phyloP scores from a whole-genome alignment of 2,888 invertebrate species.

The Chymomyza amoena region DNA sequence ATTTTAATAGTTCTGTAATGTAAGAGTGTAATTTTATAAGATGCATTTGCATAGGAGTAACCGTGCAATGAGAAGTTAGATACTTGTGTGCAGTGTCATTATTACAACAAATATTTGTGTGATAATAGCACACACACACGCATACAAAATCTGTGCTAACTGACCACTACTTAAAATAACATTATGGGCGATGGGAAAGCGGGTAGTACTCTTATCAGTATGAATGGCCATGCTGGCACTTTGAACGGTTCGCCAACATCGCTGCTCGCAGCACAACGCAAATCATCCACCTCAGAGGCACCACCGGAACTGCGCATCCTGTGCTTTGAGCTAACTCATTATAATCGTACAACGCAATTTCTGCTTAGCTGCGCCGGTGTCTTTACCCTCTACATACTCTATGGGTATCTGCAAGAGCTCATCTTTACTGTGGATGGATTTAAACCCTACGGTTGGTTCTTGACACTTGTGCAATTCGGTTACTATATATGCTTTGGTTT shows the following conservation, averaged over 20 bases:
- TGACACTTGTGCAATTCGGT: slow-evolving; percentile 94
- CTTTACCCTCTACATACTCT: slow-evolving; percentile 92
- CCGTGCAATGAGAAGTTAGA: background rate
- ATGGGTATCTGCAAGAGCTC: slow-evolving; percentile 95
- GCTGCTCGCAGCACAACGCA: background rate
- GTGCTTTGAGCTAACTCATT: slow-evolving; percentile 86
- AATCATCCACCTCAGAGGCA: slow-evolving; percentile 34
- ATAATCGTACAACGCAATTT: slow-evolving; percentile 84
- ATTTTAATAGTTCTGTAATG: background rate
- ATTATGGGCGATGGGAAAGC: slow-evolving; percentile 30
- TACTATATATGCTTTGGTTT: slow-evolving; percentile 91
- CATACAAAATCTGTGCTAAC: background rate
- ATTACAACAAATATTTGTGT: background rate
- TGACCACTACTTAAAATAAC: background rate
- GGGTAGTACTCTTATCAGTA: slow-evolving; percentile 49
- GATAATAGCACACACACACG: background rate
- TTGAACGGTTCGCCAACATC: slow-evolving; percentile 2
- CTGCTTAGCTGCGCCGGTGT: slow-evolving; percentile 87
- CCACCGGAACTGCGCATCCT: slow-evolving; percentile 82
- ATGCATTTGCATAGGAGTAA: background rate
- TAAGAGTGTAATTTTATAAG: background rate
- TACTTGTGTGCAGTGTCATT: background rate
- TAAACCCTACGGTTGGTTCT: slow-evolving; percentile 93
- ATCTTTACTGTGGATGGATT: slow-evolving; percentile 95
- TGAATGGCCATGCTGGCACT: slow-evolving; percentile 32